Evolutionary conservation across 1,140 invertebrate species (phyloP).

Genomic region (Nasonia giraulti): DNA sequence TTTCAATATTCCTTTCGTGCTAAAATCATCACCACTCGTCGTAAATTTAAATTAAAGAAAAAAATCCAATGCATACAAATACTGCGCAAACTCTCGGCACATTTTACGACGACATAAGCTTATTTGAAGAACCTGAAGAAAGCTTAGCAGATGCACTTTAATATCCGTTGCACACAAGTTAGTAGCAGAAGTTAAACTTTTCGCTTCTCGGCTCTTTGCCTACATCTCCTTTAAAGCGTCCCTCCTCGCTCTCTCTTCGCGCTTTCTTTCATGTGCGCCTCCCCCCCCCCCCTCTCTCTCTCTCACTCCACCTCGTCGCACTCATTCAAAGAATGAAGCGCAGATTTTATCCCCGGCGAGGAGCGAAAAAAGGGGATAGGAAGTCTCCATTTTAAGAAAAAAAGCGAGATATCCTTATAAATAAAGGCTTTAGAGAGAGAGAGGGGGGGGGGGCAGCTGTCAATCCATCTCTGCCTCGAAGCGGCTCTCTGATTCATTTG

Average conservation of each 20-base stretch:
- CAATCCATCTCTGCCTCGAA: slow-evolving; percentile 12
- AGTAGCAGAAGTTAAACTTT: background rate
- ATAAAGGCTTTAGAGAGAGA: background rate
- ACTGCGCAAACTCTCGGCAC: no score
- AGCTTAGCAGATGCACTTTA: background rate
- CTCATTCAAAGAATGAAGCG: background rate
- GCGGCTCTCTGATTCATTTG: background rate
- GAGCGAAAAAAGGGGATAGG: background rate
- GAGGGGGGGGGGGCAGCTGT: background rate
- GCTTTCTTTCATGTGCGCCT: no score
- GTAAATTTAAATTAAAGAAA: no score
- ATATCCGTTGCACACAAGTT: no score
- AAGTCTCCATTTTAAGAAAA: slow-evolving; percentile 7
- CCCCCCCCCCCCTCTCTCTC: background rate
- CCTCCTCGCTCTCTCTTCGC: no score
- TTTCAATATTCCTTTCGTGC: no score
- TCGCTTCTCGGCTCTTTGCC: background rate
- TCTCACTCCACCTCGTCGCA: background rate
- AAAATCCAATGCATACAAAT: no score
- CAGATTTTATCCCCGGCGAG: background rate
- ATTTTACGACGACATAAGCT: no score
- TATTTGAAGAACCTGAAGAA: no score
- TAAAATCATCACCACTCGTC: no score
- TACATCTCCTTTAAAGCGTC: background rate
- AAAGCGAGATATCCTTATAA: slow-evolving; percentile 14